Conservation (phyloP, 2,797 vertebrate genomes). For the Avahi laniger region DNA sequence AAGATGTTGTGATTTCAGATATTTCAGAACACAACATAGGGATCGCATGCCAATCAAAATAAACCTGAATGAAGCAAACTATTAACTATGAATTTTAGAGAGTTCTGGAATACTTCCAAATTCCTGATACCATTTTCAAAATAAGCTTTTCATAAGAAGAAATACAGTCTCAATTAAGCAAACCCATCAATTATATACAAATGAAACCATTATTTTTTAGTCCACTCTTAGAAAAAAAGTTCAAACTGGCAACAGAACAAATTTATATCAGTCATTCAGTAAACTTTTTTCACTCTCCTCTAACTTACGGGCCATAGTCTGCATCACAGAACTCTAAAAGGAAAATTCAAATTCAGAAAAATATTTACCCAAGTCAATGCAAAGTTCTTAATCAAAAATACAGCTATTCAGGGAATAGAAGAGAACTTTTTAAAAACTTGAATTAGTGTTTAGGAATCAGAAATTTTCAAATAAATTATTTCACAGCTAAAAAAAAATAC, state of each 20-base stretch:
- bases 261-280: background rate
- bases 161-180: slow-evolving; percentile 21
- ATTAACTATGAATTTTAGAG: slow-evolving; percentile 60
- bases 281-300: background rate
- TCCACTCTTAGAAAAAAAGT: background rate
- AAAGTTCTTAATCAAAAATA: slow-evolving; percentile 38
- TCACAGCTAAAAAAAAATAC: background rate
- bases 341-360: slow-evolving; percentile 49
- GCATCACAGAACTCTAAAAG: background rate
- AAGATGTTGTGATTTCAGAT: slow-evolving; percentile 76
- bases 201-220: background rate
- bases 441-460: background rate
- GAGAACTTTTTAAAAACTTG: background rate
- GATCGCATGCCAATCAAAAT: slow-evolving; percentile 73
- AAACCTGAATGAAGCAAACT: slow-evolving; percentile 74
- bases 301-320: background rate
- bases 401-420: background rate
- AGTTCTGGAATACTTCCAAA: slow-evolving; percentile 59
- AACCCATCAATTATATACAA: slow-evolving; percentile 25
- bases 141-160: slow-evolving; percentile 24
- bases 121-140: slow-evolving; percentile 50
- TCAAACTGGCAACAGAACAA: background rate
- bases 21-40: slow-evolving; percentile 71
- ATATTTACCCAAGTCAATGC: background rate
- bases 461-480: slow-evolving; percentile 13